These are phyloP conservation scores for Acromyrmex heyeri DNA, from an alignment of 1,140 invertebrate genomes.

Conservation along the genomic window DNA sequence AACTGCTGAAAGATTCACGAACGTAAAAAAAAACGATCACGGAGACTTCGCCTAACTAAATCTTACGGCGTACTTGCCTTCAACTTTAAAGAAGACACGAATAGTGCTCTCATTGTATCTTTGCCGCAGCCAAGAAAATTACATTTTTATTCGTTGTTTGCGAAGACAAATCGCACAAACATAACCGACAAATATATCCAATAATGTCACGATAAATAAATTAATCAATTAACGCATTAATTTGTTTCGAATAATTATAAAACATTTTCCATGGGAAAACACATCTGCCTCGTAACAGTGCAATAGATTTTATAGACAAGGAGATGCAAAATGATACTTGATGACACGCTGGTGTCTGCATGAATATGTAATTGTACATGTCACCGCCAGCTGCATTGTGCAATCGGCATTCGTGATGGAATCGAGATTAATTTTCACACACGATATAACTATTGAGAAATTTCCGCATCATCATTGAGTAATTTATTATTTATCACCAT, in stretches of 20 bases:
- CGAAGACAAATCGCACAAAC: slow-evolving; percentile 2
- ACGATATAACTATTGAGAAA: slow-evolving; percentile 5
- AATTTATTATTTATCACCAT: slow-evolving; percentile 47
- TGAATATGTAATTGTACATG: slow-evolving; percentile 32
- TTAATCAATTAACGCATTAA: slow-evolving; percentile 22
- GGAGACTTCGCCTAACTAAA: slow-evolving; percentile 53
- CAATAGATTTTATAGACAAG: background rate
- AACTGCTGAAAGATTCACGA: slow-evolving; percentile 55
- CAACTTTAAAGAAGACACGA: slow-evolving; percentile 51
- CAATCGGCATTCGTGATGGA: slow-evolving; percentile 18
- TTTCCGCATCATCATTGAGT: slow-evolving; percentile 14
- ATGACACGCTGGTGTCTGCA: slow-evolving; percentile 4
- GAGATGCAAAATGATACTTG: slow-evolving; percentile 21
- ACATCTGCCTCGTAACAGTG: background rate
- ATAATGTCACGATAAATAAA: slow-evolving; percentile 8
- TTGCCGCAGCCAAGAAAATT: slow-evolving; percentile 21
- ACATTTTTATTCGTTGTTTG: slow-evolving; percentile 26
- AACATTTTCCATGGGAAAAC: background rate
- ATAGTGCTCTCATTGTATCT: slow-evolving; percentile 26
- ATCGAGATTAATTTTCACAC: slow-evolving; percentile 39
- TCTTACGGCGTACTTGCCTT: slow-evolving; percentile 43
- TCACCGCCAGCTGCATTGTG: slow-evolving; percentile 32
- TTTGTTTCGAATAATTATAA: background rate
- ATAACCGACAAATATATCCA: background rate
- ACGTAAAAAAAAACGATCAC: slow-evolving; percentile 59